Evolutionary conservation across 2,113 vertebrate genomes (phyloP), one percentile per base, ranked within the genome.

Genomic region (Epinephelus moara): DNA sequence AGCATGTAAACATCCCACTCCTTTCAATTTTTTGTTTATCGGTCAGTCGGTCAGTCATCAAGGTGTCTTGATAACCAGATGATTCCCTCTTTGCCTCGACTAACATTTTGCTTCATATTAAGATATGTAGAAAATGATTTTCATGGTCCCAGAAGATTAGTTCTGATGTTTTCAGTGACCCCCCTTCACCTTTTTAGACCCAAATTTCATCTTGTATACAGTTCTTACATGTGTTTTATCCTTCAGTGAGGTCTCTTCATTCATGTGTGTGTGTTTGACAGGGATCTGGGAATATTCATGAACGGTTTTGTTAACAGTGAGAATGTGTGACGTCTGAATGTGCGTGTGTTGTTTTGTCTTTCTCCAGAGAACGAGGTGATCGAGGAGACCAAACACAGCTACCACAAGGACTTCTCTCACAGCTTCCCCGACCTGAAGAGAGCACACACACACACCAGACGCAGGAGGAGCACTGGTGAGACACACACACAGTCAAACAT

Each of bases 401-500:
- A 93, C 86, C 70, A 89, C 89, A 95, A 95, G 93, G 94, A 94
- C 85, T 82, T 89, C 80, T 93, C 91, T 84, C 90, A 94, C 82
- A 81, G 77, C 42, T 71, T 87, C 53, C 60, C 63, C 1, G 78
- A 94, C 76, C 78, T 85, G 69, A 95, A 95, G 91, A 90, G 83
- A 70, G 77, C 79, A 12, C 89, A 93, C 42, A 80, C 85, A 62
- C 93, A 89, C 80, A 82, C 74, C 49, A 91, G 95, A 75, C 90
- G 87, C 80, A 95, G 87, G 86, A 92, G 95, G 75, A 96, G 95
- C 87, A 89, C 93, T 2, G 89, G 95, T 95, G 84, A 92, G 82
- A 69, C 59, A 18, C 62, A 50, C 75, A 75, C 23, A 70, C 56
- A 47, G 59, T 10, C 25, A 70, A 13, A 49, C 42, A 74, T 69